Base-by-base conservation (phyloP, 1,140 invertebrate genomes). In the Daktulosphaira vitifoliae region DNA sequence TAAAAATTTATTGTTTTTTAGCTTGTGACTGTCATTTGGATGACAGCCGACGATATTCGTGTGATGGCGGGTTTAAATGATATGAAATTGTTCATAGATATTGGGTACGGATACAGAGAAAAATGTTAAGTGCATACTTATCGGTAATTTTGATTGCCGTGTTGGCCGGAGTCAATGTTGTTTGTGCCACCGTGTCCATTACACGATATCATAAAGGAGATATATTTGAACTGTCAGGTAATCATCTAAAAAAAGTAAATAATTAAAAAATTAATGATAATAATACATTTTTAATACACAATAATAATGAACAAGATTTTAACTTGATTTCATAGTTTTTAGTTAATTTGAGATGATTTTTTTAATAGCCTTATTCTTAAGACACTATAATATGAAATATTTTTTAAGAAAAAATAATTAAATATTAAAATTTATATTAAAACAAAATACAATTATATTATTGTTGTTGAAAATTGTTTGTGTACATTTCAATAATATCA, bases 181-280 rank as follows among this genome's bases (percentile, higher is more conserved):
- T 48, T n/a, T 48, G n/a, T 16, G 23, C 42, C 67, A 42, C 65
- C 8, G 67, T 69, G 39, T 65, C 65, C 29, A 68, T 69, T 59
- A 68, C 59, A 23, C 25, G 68, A 7, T 65, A 68, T 15, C 67
- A 68, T 25, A 56, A 49, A 5, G 68, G 68, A 7, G 68, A 69
- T 44, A 64, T 68, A 46, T 68, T 68, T 50, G 44, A 65, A 33
- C 39, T 64, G 2, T 52, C 52, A 26, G 67, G 65, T 68, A 68
- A 68, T 64, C 65, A 11, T 8, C 39, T 46, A 2, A 9, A 20
- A 1, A 4, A 39, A 42, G 25, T 1, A 26, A 53, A 38, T 1
- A 33, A 18, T 15, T 23, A 48, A 8, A 23, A 51, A 29, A 18
- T 20, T 20, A 3, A 48, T 22, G 6, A 48, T 22, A 48, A 48